Percentiles rank a stretch among this genome's conserved stretches.
phyloP scores from a whole-genome alignment of 2,113 vertebrate genomes.

The Sander lucioperca region DNA sequence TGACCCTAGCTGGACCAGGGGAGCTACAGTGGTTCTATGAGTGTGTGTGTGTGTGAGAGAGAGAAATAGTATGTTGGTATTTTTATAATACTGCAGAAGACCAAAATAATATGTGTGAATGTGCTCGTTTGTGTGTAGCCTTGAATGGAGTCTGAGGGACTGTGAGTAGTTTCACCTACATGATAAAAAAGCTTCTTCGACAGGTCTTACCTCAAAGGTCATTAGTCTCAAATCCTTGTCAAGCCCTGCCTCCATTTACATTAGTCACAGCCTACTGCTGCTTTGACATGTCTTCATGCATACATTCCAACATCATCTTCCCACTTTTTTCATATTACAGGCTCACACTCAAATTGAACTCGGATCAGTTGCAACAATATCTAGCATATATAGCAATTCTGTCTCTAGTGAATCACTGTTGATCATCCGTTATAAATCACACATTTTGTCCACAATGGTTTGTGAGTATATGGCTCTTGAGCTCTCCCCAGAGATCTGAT shows the following conservation, averaged over 20 bases:
- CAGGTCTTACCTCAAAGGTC: conserved; percentile 21
- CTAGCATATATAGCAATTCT: conserved; percentile 9
- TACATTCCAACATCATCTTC: conserved; percentile 18
- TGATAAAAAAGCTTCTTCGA: neutral
- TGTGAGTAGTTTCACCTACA: neutral
- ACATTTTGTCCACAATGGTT: conserved; percentile 32
- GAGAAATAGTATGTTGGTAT: conserved; percentile 57
- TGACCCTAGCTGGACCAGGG: conserved; percentile 60
- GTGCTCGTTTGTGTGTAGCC: conserved; percentile 11
- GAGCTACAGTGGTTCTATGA: conserved; percentile 1
- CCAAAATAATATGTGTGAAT: conserved; percentile 30
- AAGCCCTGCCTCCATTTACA: conserved; percentile 22
- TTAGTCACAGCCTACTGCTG: conserved; percentile 23
- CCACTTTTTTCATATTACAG: conserved; percentile 12
- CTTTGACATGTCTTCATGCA: conserved; percentile 6
- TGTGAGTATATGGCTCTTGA: conserved; percentile 42
- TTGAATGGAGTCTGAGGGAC: neutral
- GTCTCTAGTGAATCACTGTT: conserved; percentile 28
- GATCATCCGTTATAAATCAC: conserved; percentile 37
- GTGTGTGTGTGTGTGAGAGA: conserved; percentile 21
- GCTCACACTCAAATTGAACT: conserved; percentile 18
- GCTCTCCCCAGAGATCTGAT: conserved; percentile 46
- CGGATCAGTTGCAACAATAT: conserved; percentile 21
- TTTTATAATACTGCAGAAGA: conserved; percentile 25
- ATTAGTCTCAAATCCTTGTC: conserved; percentile 25